Evolutionary conservation across 1,140 invertebrate species (phyloP), one percentile per base, ranked within the genome.

Genomic region (Cyphomyrmex costatus): DNA sequence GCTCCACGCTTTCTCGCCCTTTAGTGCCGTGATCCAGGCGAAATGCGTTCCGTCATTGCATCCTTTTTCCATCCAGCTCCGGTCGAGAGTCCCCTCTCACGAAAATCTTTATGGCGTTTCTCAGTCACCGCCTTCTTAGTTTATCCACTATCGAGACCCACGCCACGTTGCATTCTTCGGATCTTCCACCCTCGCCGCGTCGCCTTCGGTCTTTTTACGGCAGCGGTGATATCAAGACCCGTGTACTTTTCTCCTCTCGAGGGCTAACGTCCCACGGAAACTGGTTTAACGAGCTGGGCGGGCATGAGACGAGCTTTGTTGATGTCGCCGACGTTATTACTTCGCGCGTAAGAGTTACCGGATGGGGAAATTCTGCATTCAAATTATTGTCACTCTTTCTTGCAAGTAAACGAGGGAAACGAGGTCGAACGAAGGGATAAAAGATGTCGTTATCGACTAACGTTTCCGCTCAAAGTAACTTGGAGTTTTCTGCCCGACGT

Each of bases 201-300:
- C 46, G 42, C n/a, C 24, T 49, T 56, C 36, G 21, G 63, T 79
- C 66, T 53, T 85, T 74, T 85, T 66, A 61, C 79, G 60, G 8
- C 71, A 14, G 46, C 58, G 5, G 42, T 36, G 10, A 16, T 84
- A 77, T 76, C 42, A 19, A 42, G 14, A 19, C 8, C 16, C 12
- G 10, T 33, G 53, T 30, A 60, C 16, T 36, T n/a, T 42, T 21
- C n/a, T 33, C 27, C 76, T 36, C 27, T 61, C 46, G n/a, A 2
- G 30, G 77, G 27, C 61, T 68, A 83, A 49, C 49, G 68, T 87
- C 36, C 24, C 70, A 51, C 74, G 49, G 30, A 90, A 66, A 89
- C 87, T 83, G 92, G 65, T 93, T 94, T 93, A 94, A 94, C 92
- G 94, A 94, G 85, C 90, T 66, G 85, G 92, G 90, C 86, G 87